Conservation (phyloP, 2,797 vertebrate genomes). For the Lepus townsendii region DNA sequence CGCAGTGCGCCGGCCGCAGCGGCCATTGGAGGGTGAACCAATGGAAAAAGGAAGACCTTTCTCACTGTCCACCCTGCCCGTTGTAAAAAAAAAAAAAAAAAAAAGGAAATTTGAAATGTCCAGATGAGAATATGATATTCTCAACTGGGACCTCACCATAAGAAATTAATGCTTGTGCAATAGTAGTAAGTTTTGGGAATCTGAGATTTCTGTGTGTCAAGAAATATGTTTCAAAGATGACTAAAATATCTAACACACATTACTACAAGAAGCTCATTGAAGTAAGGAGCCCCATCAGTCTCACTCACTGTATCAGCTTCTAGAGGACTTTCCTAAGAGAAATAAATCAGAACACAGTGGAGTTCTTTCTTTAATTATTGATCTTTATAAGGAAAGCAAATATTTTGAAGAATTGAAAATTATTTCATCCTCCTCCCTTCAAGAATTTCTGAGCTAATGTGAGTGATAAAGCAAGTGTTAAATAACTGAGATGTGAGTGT, state of each 20-base stretch:
- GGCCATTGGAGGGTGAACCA: too few species aligned
- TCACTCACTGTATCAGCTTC: not conserved
- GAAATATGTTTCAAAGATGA: not conserved
- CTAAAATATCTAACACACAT: not conserved
- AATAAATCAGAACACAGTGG: not conserved
- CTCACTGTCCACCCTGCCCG: too few species aligned
- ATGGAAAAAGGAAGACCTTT: too few species aligned
- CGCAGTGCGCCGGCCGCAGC: too few species aligned
- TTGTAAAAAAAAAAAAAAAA: too few species aligned
- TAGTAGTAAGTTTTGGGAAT: not conserved
- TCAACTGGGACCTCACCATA: not conserved
- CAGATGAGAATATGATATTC: not conserved
- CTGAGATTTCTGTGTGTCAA: not conserved
- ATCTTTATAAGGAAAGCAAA: not conserved
- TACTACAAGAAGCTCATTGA: not conserved
- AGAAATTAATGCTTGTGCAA: not conserved
- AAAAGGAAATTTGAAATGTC: rapidly evolving
- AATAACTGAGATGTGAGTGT: not conserved
- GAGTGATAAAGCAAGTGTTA: not conserved
- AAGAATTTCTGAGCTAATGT: not conserved
- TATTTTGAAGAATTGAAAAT: not conserved
- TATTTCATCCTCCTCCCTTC: not conserved
- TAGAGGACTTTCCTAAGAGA: not conserved
- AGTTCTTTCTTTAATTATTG: not conserved
- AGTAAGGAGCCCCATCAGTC: not conserved